Conservation (phyloP, 2,797 vertebrate genomes). For the Lithobates sylvaticus region DNA sequence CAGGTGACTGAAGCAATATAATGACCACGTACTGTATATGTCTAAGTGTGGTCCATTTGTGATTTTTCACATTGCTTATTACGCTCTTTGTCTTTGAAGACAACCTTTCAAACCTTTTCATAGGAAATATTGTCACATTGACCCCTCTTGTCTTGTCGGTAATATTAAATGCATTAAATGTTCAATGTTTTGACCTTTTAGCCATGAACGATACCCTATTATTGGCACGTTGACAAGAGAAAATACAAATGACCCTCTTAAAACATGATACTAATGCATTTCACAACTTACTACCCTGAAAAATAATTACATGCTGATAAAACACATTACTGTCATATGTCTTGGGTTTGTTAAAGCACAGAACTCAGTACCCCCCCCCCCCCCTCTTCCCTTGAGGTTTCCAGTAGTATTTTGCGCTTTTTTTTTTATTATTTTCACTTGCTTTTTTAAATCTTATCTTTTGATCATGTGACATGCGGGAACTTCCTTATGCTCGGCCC, state of each 20-base stretch:
- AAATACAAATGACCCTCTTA: neutral
- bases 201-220: neutral
- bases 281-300: neutral
- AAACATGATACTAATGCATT: neutral
- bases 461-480: too few relatives aligned
- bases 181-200: slow-evolving; percentile 11
- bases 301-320: too few relatives aligned
- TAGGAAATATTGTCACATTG: neutral
- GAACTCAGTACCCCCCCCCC: too few relatives aligned
- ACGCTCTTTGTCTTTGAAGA: neutral
- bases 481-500: too few relatives aligned
- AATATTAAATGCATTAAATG: neutral
- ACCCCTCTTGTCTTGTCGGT: neutral
- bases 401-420: too few relatives aligned
- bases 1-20: too few relatives aligned
- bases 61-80: neutral
- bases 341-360: too few relatives aligned
- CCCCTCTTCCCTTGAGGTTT: too few relatives aligned
- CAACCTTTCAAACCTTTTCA: neutral
- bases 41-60: neutral
- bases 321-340: too few relatives aligned
- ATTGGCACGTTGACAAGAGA: neutral
- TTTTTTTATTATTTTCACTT: too few relatives aligned
- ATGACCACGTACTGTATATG: too few relatives aligned
- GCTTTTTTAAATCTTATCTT: too few relatives aligned